Base-by-base conservation (phyloP, 2,888 invertebrate species). In the Pedicia rivosa region DNA sequence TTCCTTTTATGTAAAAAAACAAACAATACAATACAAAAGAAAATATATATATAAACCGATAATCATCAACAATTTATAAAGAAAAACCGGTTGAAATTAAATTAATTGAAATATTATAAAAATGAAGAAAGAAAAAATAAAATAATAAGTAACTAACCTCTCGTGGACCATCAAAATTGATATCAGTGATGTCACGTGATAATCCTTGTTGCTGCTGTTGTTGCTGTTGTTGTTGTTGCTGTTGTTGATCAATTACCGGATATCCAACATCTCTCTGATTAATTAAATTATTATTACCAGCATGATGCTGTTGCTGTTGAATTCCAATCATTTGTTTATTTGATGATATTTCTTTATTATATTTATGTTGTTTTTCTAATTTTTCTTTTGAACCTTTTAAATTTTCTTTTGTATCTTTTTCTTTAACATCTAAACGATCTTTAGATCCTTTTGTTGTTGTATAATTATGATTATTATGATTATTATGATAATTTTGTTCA, bases 361-460 rank as follows among this genome's bases (percentile, higher is more conserved):
- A 45, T 57, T 64, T 56, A 52, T 50, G 64, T 59, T 32, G 60
- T 54, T 46, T 42, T 15, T 39, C n/a, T 20, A 13, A 22, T 32
- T 32, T 32, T 3, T 22, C 13, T 22, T 19, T 32, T 8, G 8
- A n/a, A 19, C 19, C 8, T 12, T 31, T 16, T 5, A 20, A 20
- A 8, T 5, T 12, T 20, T 32, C 20, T 22, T 17, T 17, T 8
- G 20, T 13, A 12, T 13, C 20, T 13, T 32, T 32, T 19, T 32
- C 32, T 13, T 32, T 40, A 32, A 35, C 57, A 55, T 16, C 55
- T 54, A 42, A 52, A 47, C 47, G 57, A 72, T 61, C 59, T 68
- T 62, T 46, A 64, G 52, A 45, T 62, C 64, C 37, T 62, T 65
- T 48, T 40, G 49, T 48, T 42, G 44, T 44, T 38, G 46, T 43